Percentiles rank a stretch among this genome's conserved stretches.
Evolutionary conservation across 2,113 vertebrate genomes (phyloP).

Genomic region (Labeo catla): DNA sequence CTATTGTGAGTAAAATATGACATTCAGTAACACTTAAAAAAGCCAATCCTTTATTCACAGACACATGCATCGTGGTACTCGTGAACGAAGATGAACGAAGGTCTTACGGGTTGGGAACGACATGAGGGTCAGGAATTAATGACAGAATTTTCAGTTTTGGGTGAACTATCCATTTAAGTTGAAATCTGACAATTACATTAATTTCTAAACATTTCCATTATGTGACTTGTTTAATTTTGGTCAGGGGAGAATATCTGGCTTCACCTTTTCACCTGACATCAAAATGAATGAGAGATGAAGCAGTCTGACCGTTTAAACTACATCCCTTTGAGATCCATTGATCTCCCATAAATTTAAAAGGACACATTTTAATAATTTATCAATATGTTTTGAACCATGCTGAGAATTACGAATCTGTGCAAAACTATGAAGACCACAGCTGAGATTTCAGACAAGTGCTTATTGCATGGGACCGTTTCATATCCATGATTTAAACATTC

Average conservation of each 20-base stretch:
- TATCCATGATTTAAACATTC: neutral
- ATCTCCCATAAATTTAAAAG: constrained; percentile 6
- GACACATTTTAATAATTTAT: neutral
- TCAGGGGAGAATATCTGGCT: neutral
- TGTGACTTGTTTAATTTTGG: neutral
- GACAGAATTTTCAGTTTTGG: too few species aligned
- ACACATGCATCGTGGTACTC: too few species aligned
- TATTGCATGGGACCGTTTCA: neutral
- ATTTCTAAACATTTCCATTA: neutral
- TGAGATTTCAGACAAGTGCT: neutral
- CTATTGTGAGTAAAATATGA: neutral
- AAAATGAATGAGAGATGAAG: constrained; percentile 9
- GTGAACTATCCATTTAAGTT: too few species aligned
- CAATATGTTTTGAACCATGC: neutral
- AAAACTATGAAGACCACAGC: neutral
- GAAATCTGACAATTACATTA: neutral
- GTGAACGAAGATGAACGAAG: too few species aligned
- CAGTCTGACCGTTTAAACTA: neutral
- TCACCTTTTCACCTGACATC: neutral
- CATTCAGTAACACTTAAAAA: too few species aligned
- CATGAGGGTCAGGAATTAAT: too few species aligned
- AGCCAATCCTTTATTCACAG: neutral
- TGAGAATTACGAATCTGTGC: neutral
- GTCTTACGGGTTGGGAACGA: too few species aligned
- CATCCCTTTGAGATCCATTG: neutral